Evolutionary conservation across 1,140 invertebrate genomes (phyloP).

Genomic region (Neocloeon triangulifer): DNA sequence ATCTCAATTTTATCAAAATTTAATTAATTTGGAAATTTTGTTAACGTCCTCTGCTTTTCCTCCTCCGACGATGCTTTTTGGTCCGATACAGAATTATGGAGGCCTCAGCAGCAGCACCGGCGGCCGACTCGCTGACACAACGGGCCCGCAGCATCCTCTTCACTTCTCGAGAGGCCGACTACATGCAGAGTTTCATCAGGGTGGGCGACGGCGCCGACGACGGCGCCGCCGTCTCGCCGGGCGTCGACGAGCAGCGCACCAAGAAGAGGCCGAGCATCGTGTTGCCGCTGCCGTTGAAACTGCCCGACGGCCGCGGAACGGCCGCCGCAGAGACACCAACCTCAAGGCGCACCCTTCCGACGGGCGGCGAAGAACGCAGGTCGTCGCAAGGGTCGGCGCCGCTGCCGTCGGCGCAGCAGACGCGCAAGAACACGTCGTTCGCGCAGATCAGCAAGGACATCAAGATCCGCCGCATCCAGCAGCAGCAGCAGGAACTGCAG

Average conservation of each 20-base stretch:
- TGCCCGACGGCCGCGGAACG: neutral
- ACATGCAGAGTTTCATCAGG: constrained; percentile 48
- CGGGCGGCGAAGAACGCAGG: constrained; percentile 1
- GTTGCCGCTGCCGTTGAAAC: neutral
- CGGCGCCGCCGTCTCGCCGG: constrained; percentile 7
- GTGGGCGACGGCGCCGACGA: constrained; percentile 23
- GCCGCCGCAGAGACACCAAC: neutral
- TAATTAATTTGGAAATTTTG: too few species aligned
- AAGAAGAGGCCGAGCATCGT: constrained; percentile 3
- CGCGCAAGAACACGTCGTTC: constrained; percentile 11
- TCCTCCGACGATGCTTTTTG: too few species aligned
- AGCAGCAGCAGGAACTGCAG: constrained; percentile 20
- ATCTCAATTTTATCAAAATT: too few species aligned
- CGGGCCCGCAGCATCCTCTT: constrained; percentile 13
- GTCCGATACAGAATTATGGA: neutral
- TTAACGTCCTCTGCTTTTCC: neutral
- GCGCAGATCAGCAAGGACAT: neutral
- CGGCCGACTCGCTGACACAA: constrained; percentile 10
- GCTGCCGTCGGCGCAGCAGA: constrained; percentile 10
- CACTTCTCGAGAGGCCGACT: constrained; percentile 28
- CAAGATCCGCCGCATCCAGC: neutral
- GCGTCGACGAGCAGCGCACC: neutral
- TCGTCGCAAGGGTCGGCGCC: constrained; percentile 1
- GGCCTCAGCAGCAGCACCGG: constrained; percentile 4
- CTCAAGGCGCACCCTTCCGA: neutral